phyloP scores from a whole-genome alignment of 2,797 vertebrate species.

The Spinus pinus region DNA sequence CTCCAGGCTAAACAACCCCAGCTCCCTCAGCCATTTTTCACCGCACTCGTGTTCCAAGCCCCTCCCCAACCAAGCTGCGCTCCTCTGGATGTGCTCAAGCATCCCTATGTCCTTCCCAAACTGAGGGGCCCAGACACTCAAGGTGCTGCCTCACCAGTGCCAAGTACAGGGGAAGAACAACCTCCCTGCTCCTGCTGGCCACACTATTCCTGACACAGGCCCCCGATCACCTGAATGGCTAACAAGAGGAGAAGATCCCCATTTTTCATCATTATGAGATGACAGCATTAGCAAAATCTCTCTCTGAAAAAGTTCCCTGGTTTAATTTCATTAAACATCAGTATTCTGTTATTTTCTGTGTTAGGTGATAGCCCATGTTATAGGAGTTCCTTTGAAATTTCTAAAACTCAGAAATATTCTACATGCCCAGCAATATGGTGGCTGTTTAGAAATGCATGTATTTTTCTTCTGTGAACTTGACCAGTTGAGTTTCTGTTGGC shows the following conservation, averaged over 20 bases:
- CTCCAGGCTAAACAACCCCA: not conserved
- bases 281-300: not conserved
- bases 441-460: rapidly evolving
- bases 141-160: not conserved
- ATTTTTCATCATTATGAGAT: not conserved
- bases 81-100: rapidly evolving
- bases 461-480: not conserved
- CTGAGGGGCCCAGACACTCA: not conserved
- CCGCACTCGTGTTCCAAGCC: rapidly evolving
- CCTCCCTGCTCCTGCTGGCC: not conserved
- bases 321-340: not conserved
- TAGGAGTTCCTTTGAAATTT: not conserved
- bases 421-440: not conserved
- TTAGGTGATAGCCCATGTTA: not conserved
- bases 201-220: no score
- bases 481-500: not conserved
- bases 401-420: not conserved
- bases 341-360: not conserved
- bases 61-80: not conserved
- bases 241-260: not conserved
- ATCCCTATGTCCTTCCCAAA: rapidly evolving
- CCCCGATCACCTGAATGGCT: not conserved
- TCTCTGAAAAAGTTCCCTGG: not conserved
- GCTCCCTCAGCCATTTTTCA: not conserved
- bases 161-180: rapidly evolving